Evolutionary conservation across 2,113 vertebrate species (phyloP).

Genomic region (zebrafish (Danio rerio)): GRCz12tu NC_133178.1:37640501-37641000

Average conservation of each 20-base stretch:
- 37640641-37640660: slow-evolving; percentile 82
- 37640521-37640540: slow-evolving; percentile 98
- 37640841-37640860: slow-evolving; percentile 89
- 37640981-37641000: slow-evolving; percentile 85
- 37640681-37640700: slow-evolving; percentile 83
- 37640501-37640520: slow-evolving; percentile 95
- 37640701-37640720: slow-evolving; percentile 61
- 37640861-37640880: slow-evolving; percentile 97
- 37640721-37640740: slow-evolving; percentile 73
- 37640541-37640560: slow-evolving; percentile 99
- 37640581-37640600: slow-evolving; percentile 86
- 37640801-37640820: slow-evolving; percentile 88
- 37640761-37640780: slow-evolving; percentile 97
- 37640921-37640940: slow-evolving; percentile 94
- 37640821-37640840: slow-evolving; percentile 86
- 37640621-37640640: slow-evolving; percentile 77
- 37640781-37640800: slow-evolving; percentile 90
- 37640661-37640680: slow-evolving; percentile 83
- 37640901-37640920: slow-evolving; percentile 89
- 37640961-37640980: slow-evolving; percentile 83
- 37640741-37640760: slow-evolving; percentile 95
- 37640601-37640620: slow-evolving; percentile 80
- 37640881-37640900: slow-evolving; percentile 77
- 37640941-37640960: slow-evolving; percentile 94
- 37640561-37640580: slow-evolving; percentile 89